Conservation (phyloP, 2,888 invertebrate genomes). For the Drosophila nr. fundita region DNA sequence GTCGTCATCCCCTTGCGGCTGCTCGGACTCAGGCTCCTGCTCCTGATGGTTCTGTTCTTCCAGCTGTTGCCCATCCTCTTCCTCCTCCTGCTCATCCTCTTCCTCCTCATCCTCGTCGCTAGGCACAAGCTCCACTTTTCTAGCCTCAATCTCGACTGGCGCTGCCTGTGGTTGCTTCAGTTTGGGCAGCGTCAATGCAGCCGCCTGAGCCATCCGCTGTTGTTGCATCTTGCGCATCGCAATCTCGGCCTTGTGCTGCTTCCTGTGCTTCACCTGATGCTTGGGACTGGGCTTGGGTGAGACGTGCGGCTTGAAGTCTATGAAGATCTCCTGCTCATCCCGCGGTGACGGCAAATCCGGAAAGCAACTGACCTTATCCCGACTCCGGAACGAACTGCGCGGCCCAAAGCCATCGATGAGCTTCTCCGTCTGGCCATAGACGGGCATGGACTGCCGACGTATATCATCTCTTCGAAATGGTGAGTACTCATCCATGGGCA, state of each 20-base stretch:
- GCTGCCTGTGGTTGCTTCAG: slow-evolving; percentile 46
- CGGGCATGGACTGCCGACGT: slow-evolving; percentile 81
- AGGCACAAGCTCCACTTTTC: slow-evolving; percentile 60
- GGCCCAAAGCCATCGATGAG: slow-evolving; percentile 76
- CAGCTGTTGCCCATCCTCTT: slow-evolving; percentile 30
- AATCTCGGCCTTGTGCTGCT: slow-evolving; percentile 87
- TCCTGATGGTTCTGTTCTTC: slow-evolving; percentile 26
- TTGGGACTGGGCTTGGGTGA: slow-evolving; percentile 88
- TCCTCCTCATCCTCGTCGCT: slow-evolving; percentile 62
- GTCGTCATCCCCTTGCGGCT: slow-evolving; percentile 59
- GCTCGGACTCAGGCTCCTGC: slow-evolving; percentile 47
- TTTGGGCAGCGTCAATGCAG: slow-evolving; percentile 68
- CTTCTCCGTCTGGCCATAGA: slow-evolving; percentile 80
- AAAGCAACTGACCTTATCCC: slow-evolving; percentile 68
- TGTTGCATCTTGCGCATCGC: slow-evolving; percentile 86
- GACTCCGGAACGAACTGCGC: slow-evolving; percentile 71
- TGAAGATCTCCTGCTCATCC: slow-evolving; percentile 92
- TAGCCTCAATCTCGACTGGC: slow-evolving; percentile 52
- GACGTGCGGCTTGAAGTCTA: slow-evolving; percentile 93
- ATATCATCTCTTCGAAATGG: slow-evolving; percentile 80
- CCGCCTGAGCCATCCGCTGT: slow-evolving; percentile 84
- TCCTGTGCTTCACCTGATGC: slow-evolving; percentile 87
- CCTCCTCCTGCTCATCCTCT: slow-evolving; percentile 35
- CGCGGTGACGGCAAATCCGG: slow-evolving; percentile 42
- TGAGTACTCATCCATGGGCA: slow-evolving; percentile 63